Evolutionary conservation across 2,888 invertebrate genomes (phyloP), one percentile per base, ranked within the genome.

Genomic region (Sinelater perroti): DNA sequence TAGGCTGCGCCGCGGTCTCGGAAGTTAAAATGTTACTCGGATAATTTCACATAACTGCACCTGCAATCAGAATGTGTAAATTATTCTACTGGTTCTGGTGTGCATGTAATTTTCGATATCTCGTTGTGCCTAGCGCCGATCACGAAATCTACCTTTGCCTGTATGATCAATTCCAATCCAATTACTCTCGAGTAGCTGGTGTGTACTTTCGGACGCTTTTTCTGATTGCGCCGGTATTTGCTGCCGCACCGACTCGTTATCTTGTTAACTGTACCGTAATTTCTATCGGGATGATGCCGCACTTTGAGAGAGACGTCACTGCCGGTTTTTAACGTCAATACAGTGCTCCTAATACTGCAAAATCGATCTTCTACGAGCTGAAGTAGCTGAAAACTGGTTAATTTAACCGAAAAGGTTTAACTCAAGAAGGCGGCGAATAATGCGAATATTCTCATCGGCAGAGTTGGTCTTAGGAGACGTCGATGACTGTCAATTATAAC

Each of bases 21-120:
- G 76, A 76, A 76, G 76, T 76, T 75, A 73, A 75, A 75, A 76
- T 74, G 74, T 75, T 75, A 70, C 73, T 74, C 70, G 75, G 53
- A 75, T 76, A 75, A 76, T 75, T 75, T 70, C 72, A 73, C 71
- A 73, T 75, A 76, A 76, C 75, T 75, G 75, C 73, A 75, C 71
- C 70, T 67, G 73, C 70, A 75, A 75, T 75, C 76, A 72, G 70
- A 73, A 75, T 75, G 76, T 75, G 76, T 75, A 75, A 76, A 76
- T 76, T 76, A 76, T 72, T 74, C 73, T 69, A 56, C 49, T 64
- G 61, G 59, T 63, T 70, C 66, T 64, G 61, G 62, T 63, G 67
- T 70, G 64, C 70, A 66, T 71, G 70, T 73, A 75, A 75, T 75
- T 74, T 75, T 72, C 74, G 73, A 74, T 74, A 73, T 73, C 73